These are phyloP conservation scores for Odontomyia ornata DNA, from an alignment of 2,888 invertebrate species.

Conservation along the genomic window DNA sequence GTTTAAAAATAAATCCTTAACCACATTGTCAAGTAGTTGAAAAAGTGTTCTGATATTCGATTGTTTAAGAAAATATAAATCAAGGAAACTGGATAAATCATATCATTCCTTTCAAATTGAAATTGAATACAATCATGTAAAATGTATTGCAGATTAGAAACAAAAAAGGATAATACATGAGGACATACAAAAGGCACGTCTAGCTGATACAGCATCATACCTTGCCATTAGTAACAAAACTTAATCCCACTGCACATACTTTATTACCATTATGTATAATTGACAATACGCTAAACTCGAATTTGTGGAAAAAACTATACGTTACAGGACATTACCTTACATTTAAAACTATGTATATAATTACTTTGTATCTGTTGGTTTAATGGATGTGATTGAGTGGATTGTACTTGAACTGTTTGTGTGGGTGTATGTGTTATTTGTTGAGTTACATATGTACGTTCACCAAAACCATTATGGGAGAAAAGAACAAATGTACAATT, in stretches of 20 bases:
- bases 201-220: constrained; percentile 22
- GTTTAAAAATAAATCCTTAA: too few species aligned
- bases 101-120: too few species aligned
- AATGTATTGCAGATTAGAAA: too few species aligned
- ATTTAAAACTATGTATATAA: neutral
- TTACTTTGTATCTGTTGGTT: neutral
- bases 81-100: too few species aligned
- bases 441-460: neutral
- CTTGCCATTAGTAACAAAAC: neutral
- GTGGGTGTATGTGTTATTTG: neutral
- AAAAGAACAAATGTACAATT: neutral
- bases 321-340: neutral
- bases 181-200: neutral
- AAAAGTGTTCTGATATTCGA: too few species aligned
- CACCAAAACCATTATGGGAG: constrained; percentile 14
- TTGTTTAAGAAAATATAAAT: too few species aligned
- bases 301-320: neutral
- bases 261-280: too few species aligned
- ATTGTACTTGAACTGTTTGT: neutral
- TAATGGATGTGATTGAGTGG: too few species aligned
- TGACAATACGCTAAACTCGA: neutral
- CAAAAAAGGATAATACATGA: too few species aligned
- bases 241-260: too few species aligned
- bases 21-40: too few species aligned
- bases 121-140: too few species aligned